phyloP scores from a whole-genome alignment of 2,888 invertebrate species.

The Trichopria drosophilae region DNA sequence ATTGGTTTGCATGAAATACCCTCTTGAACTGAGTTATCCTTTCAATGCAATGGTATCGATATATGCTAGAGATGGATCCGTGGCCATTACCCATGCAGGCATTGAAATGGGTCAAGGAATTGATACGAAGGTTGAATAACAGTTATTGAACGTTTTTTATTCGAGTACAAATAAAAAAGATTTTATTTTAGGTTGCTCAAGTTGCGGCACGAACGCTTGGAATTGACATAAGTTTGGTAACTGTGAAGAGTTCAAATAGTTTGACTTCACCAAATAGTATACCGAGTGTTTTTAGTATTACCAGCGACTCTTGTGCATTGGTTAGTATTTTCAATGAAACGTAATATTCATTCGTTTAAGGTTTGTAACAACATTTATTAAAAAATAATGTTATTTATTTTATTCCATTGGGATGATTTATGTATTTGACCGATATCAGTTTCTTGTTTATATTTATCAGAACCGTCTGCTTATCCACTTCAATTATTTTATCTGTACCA shows the following conservation, averaged over 20 bases:
- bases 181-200: conserved; percentile 68
- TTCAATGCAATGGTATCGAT: conserved; percentile 69
- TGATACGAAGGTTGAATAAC: no score
- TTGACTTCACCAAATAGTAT: conserved; percentile 69
- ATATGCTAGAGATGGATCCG: conserved; percentile 72
- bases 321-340: conserved; percentile 38
- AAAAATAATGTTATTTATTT: no score
- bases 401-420: no score
- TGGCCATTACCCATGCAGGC: conserved; percentile 73
- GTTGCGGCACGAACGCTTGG: conserved; percentile 73
- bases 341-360: no score
- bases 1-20: conserved; percentile 71
- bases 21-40: conserved; percentile 61
- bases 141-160: no score
- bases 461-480: no score
- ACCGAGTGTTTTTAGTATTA: conserved; percentile 71
- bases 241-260: conserved; percentile 69
- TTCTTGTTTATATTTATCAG: no score
- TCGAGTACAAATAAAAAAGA: no score
- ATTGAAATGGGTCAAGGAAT: conserved; percentile 81
- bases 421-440: no score
- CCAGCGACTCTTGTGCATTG: conserved; percentile 69
- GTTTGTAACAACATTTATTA: no score
- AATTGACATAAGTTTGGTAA: conserved; percentile 69
- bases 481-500: no score